Evolutionary conservation across 2,113 vertebrate species (phyloP).

Genomic region (Chaenocephalus aceratus): DNA sequence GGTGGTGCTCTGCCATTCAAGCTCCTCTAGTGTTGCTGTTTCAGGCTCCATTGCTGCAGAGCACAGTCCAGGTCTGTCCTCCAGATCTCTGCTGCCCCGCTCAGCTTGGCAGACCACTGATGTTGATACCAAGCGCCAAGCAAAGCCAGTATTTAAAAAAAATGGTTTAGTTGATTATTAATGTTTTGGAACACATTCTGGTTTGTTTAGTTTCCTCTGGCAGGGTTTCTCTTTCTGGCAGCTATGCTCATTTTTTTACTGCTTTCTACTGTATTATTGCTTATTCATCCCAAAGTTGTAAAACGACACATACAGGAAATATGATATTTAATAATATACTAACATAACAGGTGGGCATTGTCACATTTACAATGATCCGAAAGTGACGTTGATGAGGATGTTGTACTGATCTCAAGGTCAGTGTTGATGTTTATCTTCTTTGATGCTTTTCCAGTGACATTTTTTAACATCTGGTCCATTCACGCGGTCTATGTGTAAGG

Average conservation of each 20-base stretch:
- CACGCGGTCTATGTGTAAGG: not conserved
- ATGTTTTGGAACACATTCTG: constrained; percentile 20
- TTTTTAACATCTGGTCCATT: constrained; percentile 5
- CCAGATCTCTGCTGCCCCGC: constrained; percentile 8
- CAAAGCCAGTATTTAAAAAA: not conserved
- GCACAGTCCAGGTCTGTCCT: constrained; percentile 7
- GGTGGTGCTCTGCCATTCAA: constrained; percentile 45
- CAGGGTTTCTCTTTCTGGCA: constrained; percentile 12
- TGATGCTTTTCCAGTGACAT: not conserved
- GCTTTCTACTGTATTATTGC: not conserved
- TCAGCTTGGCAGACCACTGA: not conserved
- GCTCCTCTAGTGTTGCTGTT: constrained; percentile 39
- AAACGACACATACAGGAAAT: not conserved
- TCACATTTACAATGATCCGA: not conserved
- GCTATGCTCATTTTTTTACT: constrained; percentile 2
- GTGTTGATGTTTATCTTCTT: not conserved
- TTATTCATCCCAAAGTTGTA: not conserved
- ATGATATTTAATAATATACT: too few relatives aligned
- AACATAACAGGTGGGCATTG: too few relatives aligned
- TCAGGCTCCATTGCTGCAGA: constrained; percentile 17
- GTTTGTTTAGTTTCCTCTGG: not conserved
- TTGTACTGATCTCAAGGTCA: constrained; percentile 5
- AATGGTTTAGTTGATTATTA: constrained; percentile 14
- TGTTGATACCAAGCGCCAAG: constrained; percentile 12
- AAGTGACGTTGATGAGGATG: not conserved